Percentiles rank a stretch among this genome's conserved stretches.
Conservation (phyloP, 2,113 vertebrate genomes). For the Seriola quinqueradiata region DNA sequence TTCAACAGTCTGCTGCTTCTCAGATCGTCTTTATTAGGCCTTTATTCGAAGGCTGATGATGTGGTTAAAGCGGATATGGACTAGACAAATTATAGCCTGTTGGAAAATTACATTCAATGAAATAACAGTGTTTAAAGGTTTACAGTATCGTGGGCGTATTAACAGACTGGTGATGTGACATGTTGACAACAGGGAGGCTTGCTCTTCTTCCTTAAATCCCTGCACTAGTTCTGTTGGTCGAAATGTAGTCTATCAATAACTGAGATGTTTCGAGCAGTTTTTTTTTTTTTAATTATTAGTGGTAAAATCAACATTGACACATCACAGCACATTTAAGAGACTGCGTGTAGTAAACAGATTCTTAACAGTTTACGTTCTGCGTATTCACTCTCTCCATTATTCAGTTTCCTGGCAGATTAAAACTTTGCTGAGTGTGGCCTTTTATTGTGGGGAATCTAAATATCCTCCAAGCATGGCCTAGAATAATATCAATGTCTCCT, state of each 20-base stretch:
- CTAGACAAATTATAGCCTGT: conserved; percentile 60
- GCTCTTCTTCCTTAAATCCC: neutral
- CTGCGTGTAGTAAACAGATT: neutral
- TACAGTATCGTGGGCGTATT: neutral
- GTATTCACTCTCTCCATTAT: neutral
- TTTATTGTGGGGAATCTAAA: neutral
- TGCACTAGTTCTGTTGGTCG: neutral
- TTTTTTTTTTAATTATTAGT: neutral
- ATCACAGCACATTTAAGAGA: neutral
- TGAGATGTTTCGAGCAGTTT: neutral
- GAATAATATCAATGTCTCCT: neutral
- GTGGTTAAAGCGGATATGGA: conserved; percentile 61
- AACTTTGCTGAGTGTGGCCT: neutral
- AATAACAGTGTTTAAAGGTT: conserved; percentile 38
- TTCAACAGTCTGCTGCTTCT: conserved; percentile 25
- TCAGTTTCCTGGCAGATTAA: neutral
- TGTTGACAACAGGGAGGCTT: conserved; percentile 4
- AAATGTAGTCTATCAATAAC: neutral
- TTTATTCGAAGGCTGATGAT: conserved; percentile 43
- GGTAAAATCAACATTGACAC: neutral
- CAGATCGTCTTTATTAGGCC: conserved; percentile 20
- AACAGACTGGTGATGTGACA: neutral
- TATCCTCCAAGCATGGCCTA: neutral
- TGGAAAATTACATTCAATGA: conserved; percentile 20
- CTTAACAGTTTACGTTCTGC: neutral